phyloP scores from a whole-genome alignment of 2,113 vertebrate species.

The Rhabdomys dilectus region DNA sequence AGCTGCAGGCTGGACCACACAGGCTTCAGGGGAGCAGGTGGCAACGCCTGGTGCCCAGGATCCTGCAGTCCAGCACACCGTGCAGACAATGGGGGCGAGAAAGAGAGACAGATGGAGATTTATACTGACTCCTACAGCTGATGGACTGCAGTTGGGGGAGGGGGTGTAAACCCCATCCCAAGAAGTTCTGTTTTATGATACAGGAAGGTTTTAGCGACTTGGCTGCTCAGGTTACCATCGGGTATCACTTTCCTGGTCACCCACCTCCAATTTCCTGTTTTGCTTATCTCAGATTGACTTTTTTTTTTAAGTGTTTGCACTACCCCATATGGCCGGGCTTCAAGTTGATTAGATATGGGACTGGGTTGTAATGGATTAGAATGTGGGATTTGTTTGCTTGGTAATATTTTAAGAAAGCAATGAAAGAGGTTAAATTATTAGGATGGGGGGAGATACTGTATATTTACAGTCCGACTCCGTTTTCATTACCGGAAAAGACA shows the following conservation, averaged over 20 bases:
- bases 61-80: background rate
- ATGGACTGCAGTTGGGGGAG: slow-evolving; percentile 23
- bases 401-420: slow-evolving; percentile 81
- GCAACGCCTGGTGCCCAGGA: slow-evolving; percentile 12
- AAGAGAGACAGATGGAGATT: background rate
- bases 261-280: slow-evolving; percentile 89
- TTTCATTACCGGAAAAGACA: slow-evolving; percentile 74
- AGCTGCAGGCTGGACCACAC: slow-evolving; percentile 55
- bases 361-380: slow-evolving; percentile 80
- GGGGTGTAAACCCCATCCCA: slow-evolving; percentile 27
- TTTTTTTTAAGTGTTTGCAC: slow-evolving; percentile 72
- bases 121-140: background rate
- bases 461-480: slow-evolving; percentile 67
- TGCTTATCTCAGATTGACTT: slow-evolving; percentile 86
- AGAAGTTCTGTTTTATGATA: slow-evolving; percentile 85
- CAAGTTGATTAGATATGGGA: slow-evolving; percentile 82
- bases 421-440: slow-evolving; percentile 26
- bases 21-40: slow-evolving; percentile 63
- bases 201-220: slow-evolving; percentile 85
- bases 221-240: slow-evolving; percentile 84
- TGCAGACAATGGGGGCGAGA: background rate
- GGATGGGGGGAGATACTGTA: slow-evolving; percentile 36
- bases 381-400: slow-evolving; percentile 78
- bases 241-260: slow-evolving; percentile 86
- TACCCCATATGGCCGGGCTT: slow-evolving; percentile 80